Evolutionary conservation across 1,140 invertebrate genomes (phyloP).

Genomic region (Drosophila seguyi): DNA sequence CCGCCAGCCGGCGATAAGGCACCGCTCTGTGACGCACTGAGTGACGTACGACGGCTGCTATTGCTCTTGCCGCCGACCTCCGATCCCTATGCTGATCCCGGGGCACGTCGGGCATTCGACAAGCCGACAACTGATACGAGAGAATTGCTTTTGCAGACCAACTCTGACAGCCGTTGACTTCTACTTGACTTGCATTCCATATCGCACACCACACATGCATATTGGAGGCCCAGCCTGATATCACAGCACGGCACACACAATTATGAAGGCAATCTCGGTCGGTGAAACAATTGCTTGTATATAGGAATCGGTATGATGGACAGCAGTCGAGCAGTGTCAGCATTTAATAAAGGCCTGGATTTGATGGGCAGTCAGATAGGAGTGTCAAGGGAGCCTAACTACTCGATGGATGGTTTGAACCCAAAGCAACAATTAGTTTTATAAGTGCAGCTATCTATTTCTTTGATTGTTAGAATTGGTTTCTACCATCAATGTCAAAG

Average conservation of each 20-base stretch:
- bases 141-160: conserved; percentile 42
- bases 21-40: conserved; percentile 43
- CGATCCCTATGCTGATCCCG: conserved; percentile 6
- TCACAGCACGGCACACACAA: conserved; percentile 12
- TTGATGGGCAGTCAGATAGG: neutral
- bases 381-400: neutral
- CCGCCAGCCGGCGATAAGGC: conserved; percentile 26
- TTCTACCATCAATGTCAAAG: neutral
- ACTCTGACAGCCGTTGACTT: conserved; percentile 33
- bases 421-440: neutral
- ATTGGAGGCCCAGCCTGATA: conserved; percentile 3
- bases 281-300: conserved; percentile 22
- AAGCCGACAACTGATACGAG: conserved; percentile 41
- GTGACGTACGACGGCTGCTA: conserved; percentile 32
- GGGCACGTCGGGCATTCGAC: conserved; percentile 13
- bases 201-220: conserved; percentile 18
- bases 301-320: conserved; percentile 1
- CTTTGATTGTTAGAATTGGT: neutral
- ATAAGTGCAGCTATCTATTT: neutral
- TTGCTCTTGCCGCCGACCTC: conserved; percentile 4
- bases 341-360: conserved; percentile 15
- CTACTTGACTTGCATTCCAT: conserved; percentile 31
- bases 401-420: neutral
- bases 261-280: neutral
- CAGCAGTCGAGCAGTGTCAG: conserved; percentile 9